These are phyloP conservation scores for Cossypha dichroa DNA, from an alignment of 2,797 vertebrate species.

Conservation along the genomic window DNA sequence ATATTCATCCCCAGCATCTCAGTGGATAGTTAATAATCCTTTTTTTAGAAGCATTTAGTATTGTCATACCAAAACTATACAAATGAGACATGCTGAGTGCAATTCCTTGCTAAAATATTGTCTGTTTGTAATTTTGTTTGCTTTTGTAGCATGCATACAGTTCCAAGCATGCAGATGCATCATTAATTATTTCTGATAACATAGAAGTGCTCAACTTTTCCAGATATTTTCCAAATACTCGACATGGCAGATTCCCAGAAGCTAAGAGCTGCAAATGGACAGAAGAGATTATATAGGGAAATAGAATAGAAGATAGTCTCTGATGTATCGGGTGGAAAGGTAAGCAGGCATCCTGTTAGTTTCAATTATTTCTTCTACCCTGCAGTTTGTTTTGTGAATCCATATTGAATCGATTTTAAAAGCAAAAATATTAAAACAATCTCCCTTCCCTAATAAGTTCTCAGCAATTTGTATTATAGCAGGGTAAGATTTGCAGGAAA, in stretches of 20 bases:
- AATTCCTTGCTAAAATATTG: not conserved
- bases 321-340: not conserved
- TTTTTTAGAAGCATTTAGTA: not conserved
- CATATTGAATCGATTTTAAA: not conserved
- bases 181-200: not conserved
- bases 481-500: not conserved
- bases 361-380: not conserved
- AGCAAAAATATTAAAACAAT: not conserved
- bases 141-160: not conserved
- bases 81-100: not conserved
- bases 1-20: not conserved
- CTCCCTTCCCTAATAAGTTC: not conserved
- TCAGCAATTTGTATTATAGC: not conserved
- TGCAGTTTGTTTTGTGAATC: not conserved
- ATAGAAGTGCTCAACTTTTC: not conserved
- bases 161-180: not conserved
- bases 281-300: not conserved
- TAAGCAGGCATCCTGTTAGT: not conserved
- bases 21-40: not conserved
- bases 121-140: not conserved
- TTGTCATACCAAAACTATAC: not conserved
- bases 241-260: not conserved
- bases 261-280: not conserved
- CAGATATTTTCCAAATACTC: not conserved
- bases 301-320: not conserved